A percentile compares a stretch with the other conserved stretches of the same genome.
Evolutionary conservation across 2,888 invertebrate genomes (phyloP).

Genomic region (Lottia scabra): DNA sequence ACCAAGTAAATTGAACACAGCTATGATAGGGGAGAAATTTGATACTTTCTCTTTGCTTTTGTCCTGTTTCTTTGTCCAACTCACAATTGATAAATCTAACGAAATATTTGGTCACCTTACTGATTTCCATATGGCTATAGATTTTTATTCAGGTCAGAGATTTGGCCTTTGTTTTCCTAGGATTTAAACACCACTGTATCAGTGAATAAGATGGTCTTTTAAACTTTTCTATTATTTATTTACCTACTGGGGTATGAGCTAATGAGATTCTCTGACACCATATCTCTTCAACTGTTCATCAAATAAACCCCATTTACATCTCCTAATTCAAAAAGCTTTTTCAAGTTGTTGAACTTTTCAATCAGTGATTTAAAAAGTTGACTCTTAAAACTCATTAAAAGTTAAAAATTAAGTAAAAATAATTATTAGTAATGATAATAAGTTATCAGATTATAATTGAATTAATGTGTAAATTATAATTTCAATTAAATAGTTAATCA

Average conservation of each 20-base stretch:
- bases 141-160: neutral
- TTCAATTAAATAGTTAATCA: too few relatives aligned
- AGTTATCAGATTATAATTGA: too few relatives aligned
- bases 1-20: conserved; percentile 5
- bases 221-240: neutral
- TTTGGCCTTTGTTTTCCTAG: neutral
- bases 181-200: neutral
- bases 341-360: too few relatives aligned
- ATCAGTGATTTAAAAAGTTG: too few relatives aligned
- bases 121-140: neutral
- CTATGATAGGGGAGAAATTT: neutral
- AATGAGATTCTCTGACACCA: neutral
- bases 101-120: conserved; percentile 3
- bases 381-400: too few relatives aligned
- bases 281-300: too few relatives aligned
- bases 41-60: neutral
- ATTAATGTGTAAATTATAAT: too few relatives aligned
- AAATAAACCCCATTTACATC: too few relatives aligned
- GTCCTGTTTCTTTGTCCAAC: neutral
- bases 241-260: neutral
- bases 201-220: neutral
- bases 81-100: conserved; percentile 1
- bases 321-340: too few relatives aligned
- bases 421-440: too few relatives aligned
- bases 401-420: too few relatives aligned